Base-by-base conservation (phyloP, 2,797 vertebrate genomes). In the Falco rusticolus region DNA sequence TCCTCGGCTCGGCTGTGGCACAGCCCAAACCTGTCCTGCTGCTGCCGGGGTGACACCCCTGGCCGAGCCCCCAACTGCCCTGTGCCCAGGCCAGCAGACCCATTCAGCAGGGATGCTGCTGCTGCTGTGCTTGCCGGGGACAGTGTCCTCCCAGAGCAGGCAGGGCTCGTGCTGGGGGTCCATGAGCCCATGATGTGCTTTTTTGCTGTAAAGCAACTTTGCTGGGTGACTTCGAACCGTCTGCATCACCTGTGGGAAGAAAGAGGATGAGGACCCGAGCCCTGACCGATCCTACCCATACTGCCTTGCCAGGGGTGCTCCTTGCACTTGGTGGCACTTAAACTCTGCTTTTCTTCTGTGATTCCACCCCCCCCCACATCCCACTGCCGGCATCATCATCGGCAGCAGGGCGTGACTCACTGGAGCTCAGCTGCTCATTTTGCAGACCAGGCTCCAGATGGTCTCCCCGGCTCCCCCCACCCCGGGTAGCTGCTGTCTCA, bases 361-460 rank as follows among this genome's bases (percentile, higher is more conserved):
- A 29, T 28, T 13, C 7, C 34, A 43, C 13, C 11, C 4, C 5
- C 5, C 7, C 8, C 4, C 25, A 7, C 66, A 4, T 14, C 39
- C 39, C 39, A 41, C 39, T 41, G 39, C 39, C 13, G 39, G 8
- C 16, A 5, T 51, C 26, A 61, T 24, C 8, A 2, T 6, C 1
- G 3, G 65, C 60, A 57, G 87, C 53, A 3, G 16, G 86, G 34
- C 1, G 5, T 61, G 71, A 68, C 54, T 60, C 28, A 14, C 20
- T 1, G 1, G 28, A 28, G 70, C 47, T 34, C 2, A 0, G 59
- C 1, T 2, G 26, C 64, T 85, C 51, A 2, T 34, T 60, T 28
- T 47, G 60, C 54, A 53, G 70, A 6, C 64, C 19, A 59, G 37
- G 34, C 31, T 76, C 83, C 78, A 61, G 83, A 51, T 78, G 87